Evolutionary conservation across 2,888 invertebrate species (phyloP), one percentile per base, ranked within the genome.

Genomic region (Lasioglossum marginatum): DNA sequence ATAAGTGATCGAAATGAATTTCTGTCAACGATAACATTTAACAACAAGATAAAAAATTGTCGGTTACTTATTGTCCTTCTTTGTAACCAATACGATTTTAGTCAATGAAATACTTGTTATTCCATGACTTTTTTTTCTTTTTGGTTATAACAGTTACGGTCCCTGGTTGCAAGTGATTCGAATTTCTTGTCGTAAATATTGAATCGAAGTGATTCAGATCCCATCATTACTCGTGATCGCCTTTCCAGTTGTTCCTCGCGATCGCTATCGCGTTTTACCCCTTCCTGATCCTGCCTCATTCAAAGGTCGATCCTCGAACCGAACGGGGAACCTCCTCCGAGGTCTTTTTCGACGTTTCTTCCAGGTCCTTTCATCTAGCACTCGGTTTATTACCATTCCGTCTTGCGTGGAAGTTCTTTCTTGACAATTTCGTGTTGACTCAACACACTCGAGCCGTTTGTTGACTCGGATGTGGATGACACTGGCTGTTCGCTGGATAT

Each of bases 241-340:
- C 90, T 91, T 40, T 92, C 91, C 93, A 93, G 93, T 93, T 82
- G 89, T 92, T 91, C 92, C 85, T 87, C 90, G 89, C 83, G 89
- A 84, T 81, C 78, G 91, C 77, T 87, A 87, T 73, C 83, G 88
- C 86, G 84, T 78, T 70, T 63, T 68, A 40, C 73, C 75, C 43
- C 52, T 12, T 75, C 60, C 45, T 14, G 27, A 19, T 31, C 66
- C 60, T 52, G 43, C 8, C 27, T 27, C 48, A 19, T 34, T 52
- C 71, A n/a, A 45, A 19, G 34, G 12, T 27, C 14, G 34, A 66
- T 34, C 74, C 4, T 68, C n/a, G 37, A 16, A 34, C 16, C 37
- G 57, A 57, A 8, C 52, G 14, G 31, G 45, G 10, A 57, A 27
- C 14, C 14, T 10, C 40, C n/a, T 5, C n/a, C 37, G 57, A 57